Conservation (phyloP, 1,140 invertebrate genomes). For the Lasioglossum baleicum region DNA sequence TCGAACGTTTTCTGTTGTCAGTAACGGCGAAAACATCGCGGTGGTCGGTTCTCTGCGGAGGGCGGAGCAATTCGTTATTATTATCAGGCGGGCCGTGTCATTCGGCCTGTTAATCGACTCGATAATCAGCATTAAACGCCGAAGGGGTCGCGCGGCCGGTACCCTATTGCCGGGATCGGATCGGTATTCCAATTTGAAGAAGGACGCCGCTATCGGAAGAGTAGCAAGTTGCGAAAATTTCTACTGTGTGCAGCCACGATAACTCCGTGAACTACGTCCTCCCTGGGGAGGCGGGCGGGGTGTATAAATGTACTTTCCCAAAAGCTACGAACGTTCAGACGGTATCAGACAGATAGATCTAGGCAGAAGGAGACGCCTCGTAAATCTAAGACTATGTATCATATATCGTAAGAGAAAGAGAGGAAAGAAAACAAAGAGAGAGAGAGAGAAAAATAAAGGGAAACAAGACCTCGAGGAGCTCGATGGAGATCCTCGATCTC, state of each 20-base stretch:
- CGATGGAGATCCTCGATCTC: too few species aligned
- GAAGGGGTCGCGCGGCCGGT: background rate
- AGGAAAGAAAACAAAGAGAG: background rate
- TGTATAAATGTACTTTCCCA: constrained; percentile 32
- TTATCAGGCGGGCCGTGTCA: constrained; percentile 1
- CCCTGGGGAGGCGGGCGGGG: constrained; percentile 26
- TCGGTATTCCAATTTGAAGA: constrained; percentile 9
- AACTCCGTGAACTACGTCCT: constrained; percentile 46
- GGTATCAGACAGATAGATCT: constrained; percentile 41
- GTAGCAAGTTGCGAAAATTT: constrained; percentile 36
- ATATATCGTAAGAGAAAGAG: background rate
- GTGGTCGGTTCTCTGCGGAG: background rate
- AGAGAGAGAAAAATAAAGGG: background rate
- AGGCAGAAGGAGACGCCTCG: constrained; percentile 44
- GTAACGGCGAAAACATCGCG: background rate
- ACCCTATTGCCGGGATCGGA: background rate
- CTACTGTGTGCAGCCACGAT: constrained; percentile 35
- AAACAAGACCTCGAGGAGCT: too few species aligned
- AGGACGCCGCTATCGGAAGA: constrained; percentile 23
- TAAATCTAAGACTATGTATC: constrained; percentile 38
- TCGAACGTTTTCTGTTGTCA: background rate
- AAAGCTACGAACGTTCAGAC: constrained; percentile 42
- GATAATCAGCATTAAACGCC: constrained; percentile 17
- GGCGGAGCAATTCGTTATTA: background rate
- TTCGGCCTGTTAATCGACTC: constrained; percentile 6